Evolutionary conservation across 1,140 invertebrate genomes (phyloP).

Genomic region (Dendrolimus punctatus): DNA sequence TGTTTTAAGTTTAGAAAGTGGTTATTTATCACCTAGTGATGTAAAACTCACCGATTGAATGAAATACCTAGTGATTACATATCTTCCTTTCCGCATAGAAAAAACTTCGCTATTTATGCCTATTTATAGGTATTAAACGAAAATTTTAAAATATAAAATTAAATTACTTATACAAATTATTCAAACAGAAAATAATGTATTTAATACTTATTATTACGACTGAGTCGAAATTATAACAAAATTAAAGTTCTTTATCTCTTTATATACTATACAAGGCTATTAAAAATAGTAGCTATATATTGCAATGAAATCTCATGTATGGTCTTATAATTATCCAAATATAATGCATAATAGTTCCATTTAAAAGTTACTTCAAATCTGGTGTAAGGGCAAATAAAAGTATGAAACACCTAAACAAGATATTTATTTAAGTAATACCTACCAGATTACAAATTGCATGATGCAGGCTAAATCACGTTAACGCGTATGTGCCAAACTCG

Average conservation of each 20-base stretch:
- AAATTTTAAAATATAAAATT: conserved; percentile 15
- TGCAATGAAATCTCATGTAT: no score
- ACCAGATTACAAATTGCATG: neutral
- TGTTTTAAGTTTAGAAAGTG: conserved; percentile 28
- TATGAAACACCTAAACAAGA: no score
- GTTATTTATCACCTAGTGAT: conserved; percentile 55
- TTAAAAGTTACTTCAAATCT: no score
- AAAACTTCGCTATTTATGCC: conserved; percentile 41
- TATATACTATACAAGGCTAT: no score
- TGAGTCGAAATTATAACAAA: conserved; percentile 11
- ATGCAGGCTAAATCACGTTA: conserved; percentile 4
- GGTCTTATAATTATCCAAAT: no score
- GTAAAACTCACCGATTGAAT: conserved; percentile 32
- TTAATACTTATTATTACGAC: conserved; percentile 12
- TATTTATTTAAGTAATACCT: no score
- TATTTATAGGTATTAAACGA: conserved; percentile 46
- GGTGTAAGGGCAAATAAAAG: no score
- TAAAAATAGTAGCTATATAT: no score
- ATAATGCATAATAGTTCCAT: no score
- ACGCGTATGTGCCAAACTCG: conserved; percentile 31
- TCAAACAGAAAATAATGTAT: conserved; percentile 5
- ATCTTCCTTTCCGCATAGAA: conserved; percentile 48
- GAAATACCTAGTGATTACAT: conserved; percentile 34
- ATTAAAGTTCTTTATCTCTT: no score
- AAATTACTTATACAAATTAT: conserved; percentile 23